Evolutionary conservation across 2,797 vertebrate species (phyloP), one percentile per base, ranked within the genome.

Genomic region (Heteromormyrus szaboi): DNA sequence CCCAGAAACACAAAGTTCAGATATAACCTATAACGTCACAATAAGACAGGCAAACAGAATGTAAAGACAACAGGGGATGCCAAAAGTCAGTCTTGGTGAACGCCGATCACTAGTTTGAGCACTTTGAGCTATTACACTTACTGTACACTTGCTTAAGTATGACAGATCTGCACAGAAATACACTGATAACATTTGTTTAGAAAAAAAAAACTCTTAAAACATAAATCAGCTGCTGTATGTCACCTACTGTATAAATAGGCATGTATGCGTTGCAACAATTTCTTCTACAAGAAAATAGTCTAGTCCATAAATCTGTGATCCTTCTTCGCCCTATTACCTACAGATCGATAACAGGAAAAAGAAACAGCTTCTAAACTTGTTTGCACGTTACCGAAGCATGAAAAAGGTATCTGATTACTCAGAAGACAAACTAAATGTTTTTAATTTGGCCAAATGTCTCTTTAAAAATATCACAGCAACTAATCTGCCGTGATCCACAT

Each of bases 391-490:
- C 41, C 5, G 44, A 84, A 50, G 41, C 81, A 9, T 81, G 37
- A 81, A 81, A n/a, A 81, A 33, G 65, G 65, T 72, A 72, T 29
- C 7, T 44, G 37, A 79, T 79, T 79, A n/a, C 72, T 44, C 33
- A 79, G 37, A 79, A 41, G 37, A 41, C 72, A 79, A 44, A 79
- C 17, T 44, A 44, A 79, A 44, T 79, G 72, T 44, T 79, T 79
- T 44, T 79, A 79, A 79, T 44, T 79, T 79, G 72, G 72, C 72
- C 72, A 79, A 79, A 79, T 79, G 72, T 44, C 37, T 79, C 72
- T 76, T 41, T 79, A 79, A 79, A 44, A 79, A 44, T 17, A 79
- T 79, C 81, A 84, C 51, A 56, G 29, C 51, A 17, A n/a, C 17
- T 41, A 46, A 54, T 41, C 33, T 56, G 17, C 22, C 5, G 48